These are phyloP conservation scores for Etheostoma cragini DNA, from an alignment of 2,113 vertebrate species.

Conservation along the genomic window DNA sequence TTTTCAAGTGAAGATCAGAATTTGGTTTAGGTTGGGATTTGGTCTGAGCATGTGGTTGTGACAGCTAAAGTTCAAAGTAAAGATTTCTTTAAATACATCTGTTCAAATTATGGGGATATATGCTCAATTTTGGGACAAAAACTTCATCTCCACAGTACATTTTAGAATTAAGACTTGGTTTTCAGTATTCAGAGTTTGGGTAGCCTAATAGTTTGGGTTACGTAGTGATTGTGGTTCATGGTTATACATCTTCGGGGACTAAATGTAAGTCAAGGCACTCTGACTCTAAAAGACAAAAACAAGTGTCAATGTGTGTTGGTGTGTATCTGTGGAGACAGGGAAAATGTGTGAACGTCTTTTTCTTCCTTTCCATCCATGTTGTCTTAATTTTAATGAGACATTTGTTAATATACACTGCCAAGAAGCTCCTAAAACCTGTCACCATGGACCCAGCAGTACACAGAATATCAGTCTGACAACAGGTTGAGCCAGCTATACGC, in stretches of 20 bases:
- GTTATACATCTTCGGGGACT: not conserved
- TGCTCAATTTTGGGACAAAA: not conserved
- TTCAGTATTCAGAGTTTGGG: not conserved
- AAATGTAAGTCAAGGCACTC: not conserved
- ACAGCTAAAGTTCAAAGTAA: no score
- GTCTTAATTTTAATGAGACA: slow-evolving; percentile 17
- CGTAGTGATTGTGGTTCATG: not conserved
- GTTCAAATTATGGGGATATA: not conserved
- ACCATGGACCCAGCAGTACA: slow-evolving; percentile 16
- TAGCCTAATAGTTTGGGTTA: not conserved
- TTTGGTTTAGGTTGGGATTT: not conserved
- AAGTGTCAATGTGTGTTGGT: not conserved
- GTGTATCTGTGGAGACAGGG: not conserved
- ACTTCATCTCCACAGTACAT: not conserved
- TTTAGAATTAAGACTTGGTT: not conserved
- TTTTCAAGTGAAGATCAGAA: not conserved
- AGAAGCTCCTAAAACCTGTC: slow-evolving; percentile 13
- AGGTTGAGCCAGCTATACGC: slow-evolving; percentile 3
- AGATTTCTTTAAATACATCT: not conserved
- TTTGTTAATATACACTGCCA: slow-evolving; percentile 4
- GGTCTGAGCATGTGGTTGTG: no score
- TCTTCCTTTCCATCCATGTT: slow-evolving; percentile 10
- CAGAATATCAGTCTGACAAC: slow-evolving; percentile 29
- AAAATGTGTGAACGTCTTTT: slow-evolving; percentile 6
- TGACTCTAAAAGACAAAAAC: not conserved